Evolutionary conservation across 1,140 invertebrate genomes (phyloP), one percentile per base, ranked within the genome.

Genomic region (Aphelenchoides besseyi): DNA sequence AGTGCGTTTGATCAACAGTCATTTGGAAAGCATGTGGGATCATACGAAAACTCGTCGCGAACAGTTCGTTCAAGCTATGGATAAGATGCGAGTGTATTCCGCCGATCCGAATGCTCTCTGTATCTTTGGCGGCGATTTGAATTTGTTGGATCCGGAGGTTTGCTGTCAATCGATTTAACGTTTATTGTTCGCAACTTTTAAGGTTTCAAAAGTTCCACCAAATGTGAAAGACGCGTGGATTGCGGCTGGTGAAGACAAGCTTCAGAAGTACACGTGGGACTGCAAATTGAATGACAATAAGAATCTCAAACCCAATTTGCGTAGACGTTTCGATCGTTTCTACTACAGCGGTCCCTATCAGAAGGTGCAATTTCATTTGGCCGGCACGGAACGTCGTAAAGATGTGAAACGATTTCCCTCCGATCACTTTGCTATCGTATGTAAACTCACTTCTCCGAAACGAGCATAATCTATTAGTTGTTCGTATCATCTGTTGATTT

Each of bases 11-110:
- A 62, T 80, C 29, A 80, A 80, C 53, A 69, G 72, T n/a, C 79
- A 80, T 72, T 71, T 80, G 54, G 79, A 80, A 52, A 82, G 79
- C 37, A 73, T 32, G 53, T 55, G 57, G 18, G 79, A 80, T 9
- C 48, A 67, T 53, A 64, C 72, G 9, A 59, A 53, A n/a, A 36
- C 53, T 26, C 67, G 78, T 12, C 75, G 41, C 29, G 61, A 37
- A 9, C 79, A 80, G 29, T 82, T 79, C 59, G 35, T 35, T 16
- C 26, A 68, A 2, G 81, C 79, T 30, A 72, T 80, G 70, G 67
- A 73, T 2, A 68, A 82, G 48, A 55, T 81, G 37, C 33, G 36
- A 41, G 33, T 33, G 18, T 30, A 64, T 26, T 12, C 26, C 5
- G 23, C 71, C 12, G 41, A 75, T 30, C 62, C 62, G 62, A 69